phyloP scores from a whole-genome alignment of 2,797 vertebrate genomes.

The Ambastaia sidthimunki region DNA sequence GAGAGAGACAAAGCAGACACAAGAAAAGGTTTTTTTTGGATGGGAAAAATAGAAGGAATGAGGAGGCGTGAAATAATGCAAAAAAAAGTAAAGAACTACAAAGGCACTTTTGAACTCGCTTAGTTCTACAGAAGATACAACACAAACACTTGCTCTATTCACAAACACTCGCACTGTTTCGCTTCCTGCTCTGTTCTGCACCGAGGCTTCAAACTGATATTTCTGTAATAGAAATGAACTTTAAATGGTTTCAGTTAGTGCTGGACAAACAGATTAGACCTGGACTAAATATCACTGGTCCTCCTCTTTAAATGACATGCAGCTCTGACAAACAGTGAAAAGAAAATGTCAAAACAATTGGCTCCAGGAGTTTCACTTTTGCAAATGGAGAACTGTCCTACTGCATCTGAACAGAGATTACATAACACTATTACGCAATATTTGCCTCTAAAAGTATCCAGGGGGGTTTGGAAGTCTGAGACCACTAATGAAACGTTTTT shows the following conservation, averaged over 20 bases:
- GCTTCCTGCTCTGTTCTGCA: constrained; percentile 69
- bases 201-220: constrained; percentile 70
- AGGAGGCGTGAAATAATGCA: constrained; percentile 47
- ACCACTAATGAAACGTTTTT: too few species aligned
- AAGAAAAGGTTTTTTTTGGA: constrained; percentile 48
- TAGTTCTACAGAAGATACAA: constrained; percentile 40
- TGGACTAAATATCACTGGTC: constrained; percentile 50
- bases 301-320: constrained; percentile 69
- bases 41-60: constrained; percentile 44
- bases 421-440: background rate
- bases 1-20: constrained; percentile 59
- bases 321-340: constrained; percentile 44
- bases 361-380: constrained; percentile 36
- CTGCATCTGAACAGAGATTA: constrained; percentile 40
- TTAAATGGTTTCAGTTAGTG: constrained; percentile 63
- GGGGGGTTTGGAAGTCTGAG: too few species aligned
- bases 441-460: too few species aligned
- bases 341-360: background rate
- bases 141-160: background rate
- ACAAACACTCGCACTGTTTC: constrained; percentile 26
- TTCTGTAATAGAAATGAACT: constrained; percentile 65
- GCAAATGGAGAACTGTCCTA: constrained; percentile 51
- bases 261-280: constrained; percentile 76
- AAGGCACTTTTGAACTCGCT: constrained; percentile 45
- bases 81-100: constrained; percentile 43